Percentiles rank a stretch among this genome's conserved stretches.
phyloP scores from a whole-genome alignment of 2,888 invertebrate species.

The Drosophila flavopinicola region DNA sequence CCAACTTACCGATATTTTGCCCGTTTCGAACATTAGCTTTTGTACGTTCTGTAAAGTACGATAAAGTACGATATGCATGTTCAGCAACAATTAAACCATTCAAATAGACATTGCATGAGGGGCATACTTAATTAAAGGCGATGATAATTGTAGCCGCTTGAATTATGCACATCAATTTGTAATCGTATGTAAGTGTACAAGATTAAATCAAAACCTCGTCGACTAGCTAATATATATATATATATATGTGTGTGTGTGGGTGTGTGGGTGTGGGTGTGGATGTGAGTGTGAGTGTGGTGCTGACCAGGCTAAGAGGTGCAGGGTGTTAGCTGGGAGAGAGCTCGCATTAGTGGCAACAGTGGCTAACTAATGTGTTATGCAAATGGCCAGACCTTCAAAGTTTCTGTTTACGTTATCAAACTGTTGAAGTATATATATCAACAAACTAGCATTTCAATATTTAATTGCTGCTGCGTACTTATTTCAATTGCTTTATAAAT shows the following conservation, averaged over 20 bases:
- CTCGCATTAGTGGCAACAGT: not conserved
- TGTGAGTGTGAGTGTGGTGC: slow-evolving; percentile 10
- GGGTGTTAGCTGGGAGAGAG: slow-evolving; percentile 13
- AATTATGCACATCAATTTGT: slow-evolving; percentile 56
- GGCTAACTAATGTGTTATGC: slow-evolving; percentile 22
- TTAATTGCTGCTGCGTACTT: slow-evolving; percentile 3
- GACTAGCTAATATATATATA: slow-evolving; percentile 9
- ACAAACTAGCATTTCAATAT: slow-evolving; percentile 9
- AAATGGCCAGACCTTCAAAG: slow-evolving; percentile 18
- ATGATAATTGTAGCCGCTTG: slow-evolving; percentile 37
- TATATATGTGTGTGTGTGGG: not conserved
- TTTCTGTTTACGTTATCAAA: slow-evolving; percentile 13
- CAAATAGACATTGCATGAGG: slow-evolving; percentile 59
- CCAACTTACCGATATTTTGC: slow-evolving; percentile 83
- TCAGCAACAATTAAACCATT: slow-evolving; percentile 44
- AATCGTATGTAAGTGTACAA: slow-evolving; percentile 34
- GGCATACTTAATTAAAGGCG: slow-evolving; percentile 50
- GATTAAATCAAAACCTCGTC: slow-evolving; percentile 66
- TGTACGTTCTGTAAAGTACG: slow-evolving; percentile 82
- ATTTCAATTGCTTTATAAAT: not conserved
- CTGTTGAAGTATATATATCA: slow-evolving; percentile 1
- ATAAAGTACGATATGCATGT: slow-evolving; percentile 59
- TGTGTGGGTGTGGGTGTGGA: not conserved
- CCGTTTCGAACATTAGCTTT: slow-evolving; percentile 83
- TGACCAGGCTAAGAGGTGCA: slow-evolving; percentile 41